phyloP scores from a whole-genome alignment of 2,113 vertebrate species.

The Alethe castanea region DNA sequence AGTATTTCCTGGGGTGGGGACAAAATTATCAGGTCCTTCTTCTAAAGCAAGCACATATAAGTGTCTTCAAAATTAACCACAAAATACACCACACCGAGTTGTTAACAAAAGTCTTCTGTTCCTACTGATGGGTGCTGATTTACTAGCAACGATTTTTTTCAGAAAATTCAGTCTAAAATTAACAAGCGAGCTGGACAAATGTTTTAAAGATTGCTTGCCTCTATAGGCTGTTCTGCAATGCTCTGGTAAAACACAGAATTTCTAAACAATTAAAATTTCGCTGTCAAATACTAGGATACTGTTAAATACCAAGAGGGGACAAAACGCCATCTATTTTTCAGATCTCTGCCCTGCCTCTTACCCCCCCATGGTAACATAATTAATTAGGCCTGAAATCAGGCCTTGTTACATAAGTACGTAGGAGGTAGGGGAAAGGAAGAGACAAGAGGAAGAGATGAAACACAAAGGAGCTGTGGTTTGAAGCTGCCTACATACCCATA shows the following conservation, averaged over 20 bases:
- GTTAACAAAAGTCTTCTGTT: neutral
- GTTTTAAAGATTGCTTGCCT: neutral
- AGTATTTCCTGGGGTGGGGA: neutral
- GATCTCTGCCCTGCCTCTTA: neutral
- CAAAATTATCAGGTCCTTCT: neutral
- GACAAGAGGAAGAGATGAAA: neutral
- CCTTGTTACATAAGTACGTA: neutral
- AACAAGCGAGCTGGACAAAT: neutral
- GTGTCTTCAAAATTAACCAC: neutral
- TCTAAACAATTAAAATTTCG: neutral
- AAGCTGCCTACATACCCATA: neutral
- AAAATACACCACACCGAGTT: neutral
- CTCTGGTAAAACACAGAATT: neutral
- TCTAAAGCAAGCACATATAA: neutral
- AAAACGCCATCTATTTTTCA: neutral
- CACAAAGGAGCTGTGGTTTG: neutral
- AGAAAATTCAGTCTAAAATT: neutral
- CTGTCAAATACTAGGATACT: neutral
- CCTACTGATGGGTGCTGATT: neutral
- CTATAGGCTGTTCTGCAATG: neutral
- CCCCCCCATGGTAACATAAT: neutral
- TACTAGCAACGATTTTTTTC: neutral
- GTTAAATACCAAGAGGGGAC: neutral
- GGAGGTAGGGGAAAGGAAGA: conserved; percentile 3
- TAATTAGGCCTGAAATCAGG: neutral